Base-by-base conservation (phyloP, 2,797 vertebrate genomes). In the Hemitrygon akajei region DNA sequence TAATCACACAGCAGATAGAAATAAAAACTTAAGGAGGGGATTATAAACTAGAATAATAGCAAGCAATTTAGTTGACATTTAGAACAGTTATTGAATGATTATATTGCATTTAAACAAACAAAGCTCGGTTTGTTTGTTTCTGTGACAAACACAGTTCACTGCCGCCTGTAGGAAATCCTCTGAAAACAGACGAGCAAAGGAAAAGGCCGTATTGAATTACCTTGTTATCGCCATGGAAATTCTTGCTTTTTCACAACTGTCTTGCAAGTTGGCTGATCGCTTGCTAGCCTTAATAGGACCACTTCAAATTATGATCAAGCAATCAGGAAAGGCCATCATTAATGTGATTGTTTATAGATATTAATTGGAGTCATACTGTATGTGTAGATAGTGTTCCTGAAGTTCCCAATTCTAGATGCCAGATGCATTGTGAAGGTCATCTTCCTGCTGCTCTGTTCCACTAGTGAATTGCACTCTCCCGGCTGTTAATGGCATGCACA, bases 61-160 rank as follows among this genome's bases (percentile, higher is more conserved):
- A 76, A 93, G 91, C 47, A 71, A 93, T 14, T 73, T 69, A 25
- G 27, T 93, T 93, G 91, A 56, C 91, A 93, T 93, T 93, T 73
- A 18, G 37, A 75, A 93, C 69, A 71, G 66, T 75, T 93, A 93
- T 30, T 93, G 69, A 75, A 93, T 76, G 91, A 93, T 75, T 93
- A 30, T 89, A n/a, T 89, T 89, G 60, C 34, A 93, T 25, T 75
- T 93, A 93, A 75, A 73, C 66, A 73, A 93, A 93, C 69, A 93
- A 93, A 56, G 25, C 66, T 47, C 27, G 16, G 14, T 56, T 93
- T 76, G 71, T 56, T 11, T 47, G 69, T 12, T 18, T 11, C 25
- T 30, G 25, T 76, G 91, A 93, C 47, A 71, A 47, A 92, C 18
- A 5, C 86, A 66, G 60, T 89, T 69, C 6, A 66, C 34, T 89